A percentile compares a stretch with the other conserved stretches of the same genome.
Evolutionary conservation across 2,797 vertebrate genomes (phyloP).

Genomic region (Picus viridis): DNA sequence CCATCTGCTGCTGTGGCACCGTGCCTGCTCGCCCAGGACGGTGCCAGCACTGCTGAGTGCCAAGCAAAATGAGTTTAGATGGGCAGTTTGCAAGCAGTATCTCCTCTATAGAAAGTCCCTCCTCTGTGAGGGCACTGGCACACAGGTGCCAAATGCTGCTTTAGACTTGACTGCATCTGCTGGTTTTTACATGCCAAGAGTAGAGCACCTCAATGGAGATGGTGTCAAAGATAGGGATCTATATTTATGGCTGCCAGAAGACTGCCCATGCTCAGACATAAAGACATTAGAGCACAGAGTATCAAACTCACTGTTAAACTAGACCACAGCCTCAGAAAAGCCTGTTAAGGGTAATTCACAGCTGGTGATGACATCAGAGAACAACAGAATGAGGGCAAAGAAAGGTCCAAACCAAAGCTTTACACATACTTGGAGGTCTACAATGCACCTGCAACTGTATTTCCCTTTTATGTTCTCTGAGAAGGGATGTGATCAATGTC

Average conservation of each 20-base stretch:
- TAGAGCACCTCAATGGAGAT: neutral
- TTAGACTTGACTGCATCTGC: neutral
- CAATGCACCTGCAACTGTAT: neutral
- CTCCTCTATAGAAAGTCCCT: neutral
- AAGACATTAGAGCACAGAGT: neutral
- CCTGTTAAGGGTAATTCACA: neutral
- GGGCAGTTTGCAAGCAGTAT: neutral
- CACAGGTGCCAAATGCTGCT: neutral
- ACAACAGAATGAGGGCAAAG: accelerated
- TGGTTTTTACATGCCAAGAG: neutral
- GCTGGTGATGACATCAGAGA: neutral
- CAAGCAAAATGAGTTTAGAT: conserved; percentile 53
- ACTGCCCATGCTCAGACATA: neutral
- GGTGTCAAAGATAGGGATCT: neutral
- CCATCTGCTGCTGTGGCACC: neutral
- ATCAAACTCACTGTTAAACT: neutral
- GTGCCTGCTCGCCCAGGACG: neutral
- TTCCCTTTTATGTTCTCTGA: neutral
- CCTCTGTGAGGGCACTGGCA: neutral
- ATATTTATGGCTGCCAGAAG: neutral
- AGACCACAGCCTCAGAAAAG: neutral
- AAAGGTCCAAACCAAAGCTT: neutral
- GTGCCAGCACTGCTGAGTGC: neutral
- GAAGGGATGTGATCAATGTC: no score
- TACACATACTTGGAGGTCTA: neutral